A percentile compares a stretch with the other conserved stretches of the same genome.
phyloP scores from a whole-genome alignment of 1,140 invertebrate species.

The Steinernema khuongi region DNA sequence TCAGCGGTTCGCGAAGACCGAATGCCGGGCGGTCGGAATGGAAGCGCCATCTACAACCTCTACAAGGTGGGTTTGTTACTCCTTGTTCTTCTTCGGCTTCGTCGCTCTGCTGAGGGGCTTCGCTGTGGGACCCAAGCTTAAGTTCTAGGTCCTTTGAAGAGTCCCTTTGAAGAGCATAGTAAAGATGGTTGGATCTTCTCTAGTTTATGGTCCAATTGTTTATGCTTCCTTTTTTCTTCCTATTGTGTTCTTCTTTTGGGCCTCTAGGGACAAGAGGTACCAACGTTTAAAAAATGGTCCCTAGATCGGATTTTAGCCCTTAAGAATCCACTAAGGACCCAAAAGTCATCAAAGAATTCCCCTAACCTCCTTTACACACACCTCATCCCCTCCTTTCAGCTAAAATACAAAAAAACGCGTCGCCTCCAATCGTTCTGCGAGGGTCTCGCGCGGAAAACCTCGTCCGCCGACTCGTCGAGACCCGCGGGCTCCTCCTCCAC shows the following conservation, averaged over 20 bases:
- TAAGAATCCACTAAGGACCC: too few species aligned
- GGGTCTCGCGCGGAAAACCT: background rate
- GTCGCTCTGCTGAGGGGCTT: background rate
- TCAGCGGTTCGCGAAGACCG: slow-evolving; percentile 92
- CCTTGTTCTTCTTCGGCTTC: background rate
- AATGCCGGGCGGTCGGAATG: slow-evolving; percentile 96
- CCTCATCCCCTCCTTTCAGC: slow-evolving; percentile 63
- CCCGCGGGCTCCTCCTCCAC: background rate
- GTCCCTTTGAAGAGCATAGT: too few species aligned
- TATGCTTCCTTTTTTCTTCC: too few species aligned
- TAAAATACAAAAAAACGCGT: slow-evolving; percentile 84
- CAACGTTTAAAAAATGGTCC: too few species aligned
- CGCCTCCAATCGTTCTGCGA: background rate
- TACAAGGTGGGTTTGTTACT: slow-evolving; percentile 74
- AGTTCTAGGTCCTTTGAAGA: too few species aligned
- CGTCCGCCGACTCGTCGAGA: background rate
- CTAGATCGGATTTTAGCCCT: too few species aligned
- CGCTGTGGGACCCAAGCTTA: too few species aligned
- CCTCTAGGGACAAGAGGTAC: too few species aligned
- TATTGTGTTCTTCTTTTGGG: too few species aligned
- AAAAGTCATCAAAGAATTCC: background rate
- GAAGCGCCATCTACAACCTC: slow-evolving; percentile 93
- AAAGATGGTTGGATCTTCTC: too few species aligned
- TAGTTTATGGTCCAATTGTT: too few species aligned
- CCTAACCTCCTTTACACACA: background rate